Evolutionary conservation across 2,113 vertebrate species (phyloP).

Genomic region (Chauna torquata): DNA sequence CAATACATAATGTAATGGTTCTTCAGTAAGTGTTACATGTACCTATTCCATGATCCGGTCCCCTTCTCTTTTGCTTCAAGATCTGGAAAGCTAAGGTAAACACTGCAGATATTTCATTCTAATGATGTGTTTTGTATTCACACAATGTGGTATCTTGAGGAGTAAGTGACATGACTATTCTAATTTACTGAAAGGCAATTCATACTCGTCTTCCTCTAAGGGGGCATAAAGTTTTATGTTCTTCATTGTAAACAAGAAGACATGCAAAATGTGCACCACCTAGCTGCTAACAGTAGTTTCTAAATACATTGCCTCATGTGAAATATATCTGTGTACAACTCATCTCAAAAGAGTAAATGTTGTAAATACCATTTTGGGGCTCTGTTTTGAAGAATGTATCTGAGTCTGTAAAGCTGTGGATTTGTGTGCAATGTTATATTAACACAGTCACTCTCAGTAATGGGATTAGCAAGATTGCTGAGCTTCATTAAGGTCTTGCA

Average conservation of each 20-base stretch:
- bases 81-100: neutral
- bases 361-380: neutral
- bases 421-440: neutral
- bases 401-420: neutral
- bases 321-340: neutral
- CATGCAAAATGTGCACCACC: neutral
- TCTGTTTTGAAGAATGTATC: neutral
- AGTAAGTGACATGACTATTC: neutral
- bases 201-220: neutral
- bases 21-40: neutral
- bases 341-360: neutral
- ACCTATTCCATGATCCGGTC: neutral
- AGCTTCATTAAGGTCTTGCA: neutral
- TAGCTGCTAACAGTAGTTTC: neutral
- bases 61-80: neutral
- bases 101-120: neutral
- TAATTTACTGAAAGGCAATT: neutral
- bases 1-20: rapidly evolving
- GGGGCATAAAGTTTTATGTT: neutral
- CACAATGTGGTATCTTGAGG: neutral
- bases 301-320: neutral
- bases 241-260: neutral
- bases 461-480: neutral
- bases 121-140: neutral
- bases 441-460: neutral